Base-by-base conservation (phyloP, 37 sponge, comb jelly and placozoan genomes). In the Crambe crambe region DNA sequence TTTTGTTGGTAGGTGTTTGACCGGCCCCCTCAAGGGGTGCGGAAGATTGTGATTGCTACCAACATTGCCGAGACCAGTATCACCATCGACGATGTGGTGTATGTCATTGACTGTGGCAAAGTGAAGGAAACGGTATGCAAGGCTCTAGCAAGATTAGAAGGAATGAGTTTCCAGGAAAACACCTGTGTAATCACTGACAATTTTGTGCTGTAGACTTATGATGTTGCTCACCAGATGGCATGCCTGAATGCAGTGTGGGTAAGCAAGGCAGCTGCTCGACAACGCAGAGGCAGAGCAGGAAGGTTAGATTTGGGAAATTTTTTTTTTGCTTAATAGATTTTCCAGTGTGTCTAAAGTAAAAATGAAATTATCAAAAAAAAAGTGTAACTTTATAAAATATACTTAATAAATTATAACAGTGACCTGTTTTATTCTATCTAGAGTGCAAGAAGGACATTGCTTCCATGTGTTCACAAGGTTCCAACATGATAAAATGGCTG, bases 61-160 rank as follows among this genome's bases (percentile, higher is more conserved):
- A 90, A 90, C 73, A 89, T 94, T 79, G 94, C 94, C 26, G 94
- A 94, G 85, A 94, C 94, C 56, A 90, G 91, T 31, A 90, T 96
- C 56, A 96, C 97, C 58, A 90, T 96, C 41, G 91, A 93, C 39
- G 94, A 96, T 90, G 94, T 96, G 12, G 89, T 91, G 47, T 93
- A 80, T 76, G 97, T 96, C 5, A 76, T 96, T 43, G 94, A 96
- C 82, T 79, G 80, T 56, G 97, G 97, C 27, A 90, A 91, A 54
- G 89, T 90, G 58, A 92, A 93, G 77, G 92, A 95, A 56, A 87
- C 85, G 10, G 91, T 90, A 44, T 58, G 83, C 69, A 6, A 9
- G n/a, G n/a, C n/a, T n/a, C n/a, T n/a, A n/a, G n/a, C n/a, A n/a
- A n/a, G n/a, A n/a, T n/a, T n/a, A n/a, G n/a, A n/a, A n/a, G n/a